Conservation (phyloP, 2,888 invertebrate genomes). For the Lissonota sp. region DNA sequence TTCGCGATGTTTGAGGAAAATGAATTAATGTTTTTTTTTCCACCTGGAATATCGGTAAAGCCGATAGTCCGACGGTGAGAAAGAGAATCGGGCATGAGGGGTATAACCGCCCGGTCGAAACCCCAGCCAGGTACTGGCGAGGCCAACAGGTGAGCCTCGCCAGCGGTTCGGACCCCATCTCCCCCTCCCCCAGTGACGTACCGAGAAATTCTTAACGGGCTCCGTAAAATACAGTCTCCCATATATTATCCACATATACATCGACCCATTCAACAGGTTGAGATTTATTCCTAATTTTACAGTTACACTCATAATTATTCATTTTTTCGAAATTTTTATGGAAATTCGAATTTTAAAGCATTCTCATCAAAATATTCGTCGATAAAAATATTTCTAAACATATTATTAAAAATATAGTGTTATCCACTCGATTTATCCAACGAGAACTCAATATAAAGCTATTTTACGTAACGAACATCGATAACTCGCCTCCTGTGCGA, state of each 20-base stretch:
- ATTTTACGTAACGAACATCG: too few relatives aligned
- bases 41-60: conserved; percentile 1
- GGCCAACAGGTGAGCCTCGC: conserved; percentile 79
- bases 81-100: conserved; percentile 62
- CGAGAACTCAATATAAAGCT: too few relatives aligned
- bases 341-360: not conserved
- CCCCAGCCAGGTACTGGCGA: conserved; percentile 76
- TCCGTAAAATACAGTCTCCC: conserved; percentile 58
- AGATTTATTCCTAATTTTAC: not conserved
- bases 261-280: conserved; percentile 4
- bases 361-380: too few relatives aligned
- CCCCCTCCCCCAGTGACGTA: conserved; percentile 72
- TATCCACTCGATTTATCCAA: too few relatives aligned
- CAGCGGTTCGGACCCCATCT: conserved; percentile 71
- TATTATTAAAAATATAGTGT: not conserved
- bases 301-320: not conserved
- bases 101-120: conserved; percentile 73
- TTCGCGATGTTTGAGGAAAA: not conserved
- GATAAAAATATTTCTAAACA: not conserved
- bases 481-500: too few relatives aligned
- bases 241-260: not conserved
- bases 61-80: conserved; percentile 15
- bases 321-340: not conserved
- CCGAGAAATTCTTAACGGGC: conserved; percentile 67
- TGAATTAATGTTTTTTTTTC: not conserved